A percentile compares a stretch with the other conserved stretches of the same genome.
phyloP scores from a whole-genome alignment of 2,888 invertebrate species.

The Hirtodrosophila cameraria region DNA sequence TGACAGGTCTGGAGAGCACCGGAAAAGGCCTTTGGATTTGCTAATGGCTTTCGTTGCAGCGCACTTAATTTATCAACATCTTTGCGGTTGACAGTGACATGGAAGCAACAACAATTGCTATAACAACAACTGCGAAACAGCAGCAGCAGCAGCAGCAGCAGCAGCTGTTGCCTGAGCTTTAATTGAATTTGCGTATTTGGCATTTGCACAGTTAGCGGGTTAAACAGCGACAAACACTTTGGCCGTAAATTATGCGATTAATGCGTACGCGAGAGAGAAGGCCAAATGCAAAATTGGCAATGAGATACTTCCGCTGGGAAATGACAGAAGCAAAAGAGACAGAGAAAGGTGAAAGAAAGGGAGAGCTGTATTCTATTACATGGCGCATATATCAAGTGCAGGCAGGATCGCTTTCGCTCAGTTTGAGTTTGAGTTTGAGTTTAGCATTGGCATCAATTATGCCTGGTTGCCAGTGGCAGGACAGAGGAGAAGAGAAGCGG shows the following conservation, averaged over 20 bases:
- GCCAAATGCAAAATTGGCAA: constrained; percentile 51
- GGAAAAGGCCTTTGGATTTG: constrained; percentile 36
- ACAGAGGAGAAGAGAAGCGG: too few species aligned
- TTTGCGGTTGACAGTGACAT: constrained; percentile 62
- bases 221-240: constrained; percentile 40
- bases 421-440: constrained; percentile 1
- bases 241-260: constrained; percentile 54
- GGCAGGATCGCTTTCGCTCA: neutral
- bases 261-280: constrained; percentile 37
- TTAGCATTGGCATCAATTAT: constrained; percentile 64
- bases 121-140: constrained; percentile 3
- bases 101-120: constrained; percentile 7
- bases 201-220: constrained; percentile 44
- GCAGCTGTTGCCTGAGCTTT: constrained; percentile 29
- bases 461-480: constrained; percentile 17
- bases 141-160: neutral
- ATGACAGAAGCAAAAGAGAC: neutral
- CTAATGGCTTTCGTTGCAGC: constrained; percentile 55
- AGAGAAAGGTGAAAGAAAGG: too few species aligned
- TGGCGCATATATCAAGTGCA: constrained; percentile 30
- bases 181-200: constrained; percentile 64
- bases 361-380: constrained; percentile 13
- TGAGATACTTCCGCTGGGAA: constrained; percentile 42
- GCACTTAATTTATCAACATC: constrained; percentile 67
- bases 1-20: constrained; percentile 10